phyloP scores from a whole-genome alignment of 1,140 invertebrate genomes.

The Brachionus koreanus region DNA sequence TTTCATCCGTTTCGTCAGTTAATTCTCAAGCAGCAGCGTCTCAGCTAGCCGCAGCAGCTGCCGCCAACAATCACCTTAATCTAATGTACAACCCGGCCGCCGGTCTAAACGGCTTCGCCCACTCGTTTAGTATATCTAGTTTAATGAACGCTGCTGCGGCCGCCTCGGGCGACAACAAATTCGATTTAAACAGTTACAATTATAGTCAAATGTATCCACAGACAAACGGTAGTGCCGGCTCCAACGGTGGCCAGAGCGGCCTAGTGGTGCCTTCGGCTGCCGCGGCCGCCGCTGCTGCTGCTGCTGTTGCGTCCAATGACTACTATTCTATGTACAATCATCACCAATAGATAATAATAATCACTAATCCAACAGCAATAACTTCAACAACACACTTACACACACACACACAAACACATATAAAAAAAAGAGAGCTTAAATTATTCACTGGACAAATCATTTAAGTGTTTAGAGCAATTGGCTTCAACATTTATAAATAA shows the following conservation, averaged over 20 bases:
- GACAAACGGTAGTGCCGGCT: not conserved
- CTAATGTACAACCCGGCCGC: conserved; percentile 43
- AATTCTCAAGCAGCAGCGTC: conserved; percentile 18
- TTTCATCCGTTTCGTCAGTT: conserved; percentile 12
- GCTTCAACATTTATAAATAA: conserved; percentile 1
- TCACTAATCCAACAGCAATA: not conserved
- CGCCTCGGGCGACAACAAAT: conserved; percentile 22
- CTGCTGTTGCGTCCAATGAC: conserved; percentile 17
- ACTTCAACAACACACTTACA: not conserved
- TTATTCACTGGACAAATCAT: conserved; percentile 14
- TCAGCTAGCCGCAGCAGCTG: not conserved
- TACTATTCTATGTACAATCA: conserved; percentile 44
- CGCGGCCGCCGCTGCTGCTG: not conserved
- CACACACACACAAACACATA: not conserved
- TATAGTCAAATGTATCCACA: conserved; percentile 44
- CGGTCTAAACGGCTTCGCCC: conserved; percentile 43
- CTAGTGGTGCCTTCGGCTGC: conserved; percentile 13
- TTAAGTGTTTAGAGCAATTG: not conserved
- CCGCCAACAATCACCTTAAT: conserved; percentile 19
- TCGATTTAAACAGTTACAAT: conserved; percentile 44
- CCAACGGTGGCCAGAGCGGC: not conserved
- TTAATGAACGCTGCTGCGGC: conserved; percentile 43
- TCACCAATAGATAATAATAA: not conserved
- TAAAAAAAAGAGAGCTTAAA: not conserved
- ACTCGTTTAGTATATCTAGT: conserved; percentile 45